Evolutionary conservation across 1,140 invertebrate species (phyloP), one percentile per base, ranked within the genome.

Genomic region (Trachymyrmex cornetzi): DNA sequence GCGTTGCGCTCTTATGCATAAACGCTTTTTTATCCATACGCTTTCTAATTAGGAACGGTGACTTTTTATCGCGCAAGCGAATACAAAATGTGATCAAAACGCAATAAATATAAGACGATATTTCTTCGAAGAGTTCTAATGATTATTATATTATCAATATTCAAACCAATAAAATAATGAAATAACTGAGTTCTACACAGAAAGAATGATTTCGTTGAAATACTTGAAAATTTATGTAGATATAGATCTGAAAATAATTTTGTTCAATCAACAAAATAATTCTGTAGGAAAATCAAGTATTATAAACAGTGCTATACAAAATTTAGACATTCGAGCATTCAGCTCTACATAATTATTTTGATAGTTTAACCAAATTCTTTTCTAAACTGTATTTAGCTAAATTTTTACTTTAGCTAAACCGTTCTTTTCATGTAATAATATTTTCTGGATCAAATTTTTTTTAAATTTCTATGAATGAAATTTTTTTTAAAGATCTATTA

Each of bases 21-120:
- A 82, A 75, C 24, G 24, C 27, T 55, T 75, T 75, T 84, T 75
- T 61, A 69, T 57, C 22, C 66, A 11, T 53, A 12, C 24, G 38
- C 12, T 44, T 72, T 38, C 24, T 82, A 72, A 74, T 82, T 82
- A 74, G 61, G 44, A 14, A 38, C 24, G 12, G 48, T 16, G 24
- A 57, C 34, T 59, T 82, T 72, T 72, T 57, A 50, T 44, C 24
- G 22, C 16, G 53, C 12, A 27, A 38, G 34, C 19, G 9, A 27
- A 22, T 59, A 27, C 9, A 57, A 57, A 59, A 72, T 24, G 30
- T 9, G 9, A 44, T 44, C 38, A 72, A 44, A 14, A 53, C 11
- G 27, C 38, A 59, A 44, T 53, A 59, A 16, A 48, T 81, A 9
- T 27, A 19, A 59, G 12, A 71, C 27, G 24, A n/a, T 1, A 14